Evolutionary conservation across 2,888 invertebrate species (phyloP).

Genomic region (Orthosia incerta): DNA sequence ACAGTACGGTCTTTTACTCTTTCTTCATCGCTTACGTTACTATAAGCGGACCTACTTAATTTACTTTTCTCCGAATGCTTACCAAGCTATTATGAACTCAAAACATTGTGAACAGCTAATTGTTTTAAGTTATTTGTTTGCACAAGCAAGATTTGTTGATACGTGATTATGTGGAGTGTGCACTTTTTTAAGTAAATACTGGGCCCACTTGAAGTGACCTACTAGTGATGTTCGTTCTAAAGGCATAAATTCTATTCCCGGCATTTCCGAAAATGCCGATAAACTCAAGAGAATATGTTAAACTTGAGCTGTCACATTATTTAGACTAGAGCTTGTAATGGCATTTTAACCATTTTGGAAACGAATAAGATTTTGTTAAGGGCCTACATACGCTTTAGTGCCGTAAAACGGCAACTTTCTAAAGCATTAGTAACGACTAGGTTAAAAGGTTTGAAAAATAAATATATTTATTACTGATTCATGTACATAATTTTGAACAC

Average conservation of each 20-base stretch:
- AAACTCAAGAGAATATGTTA: not conserved
- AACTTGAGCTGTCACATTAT: too few species aligned
- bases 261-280: not conserved
- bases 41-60: constrained; percentile 20
- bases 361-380: too few species aligned
- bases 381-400: too few species aligned
- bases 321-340: too few species aligned
- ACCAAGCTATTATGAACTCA: constrained; percentile 3
- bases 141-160: constrained; percentile 9
- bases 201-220: too few species aligned
- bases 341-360: too few species aligned
- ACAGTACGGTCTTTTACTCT: constrained; percentile 1
- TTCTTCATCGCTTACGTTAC: constrained; percentile 25
- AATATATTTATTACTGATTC: too few species aligned
- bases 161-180: constrained; percentile 4
- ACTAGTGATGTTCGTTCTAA: not conserved
- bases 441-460: too few species aligned
- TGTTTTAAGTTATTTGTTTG: constrained; percentile 41
- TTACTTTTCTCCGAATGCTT: constrained; percentile 34
- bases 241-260: too few species aligned
- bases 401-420: too few species aligned
- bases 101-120: constrained; percentile 35
- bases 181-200: constrained; percentile 1
- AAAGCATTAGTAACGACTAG: too few species aligned
- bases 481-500: too few species aligned